Conservation (phyloP, 2,113 vertebrate species). For the Chaenogobius annularis region DNA sequence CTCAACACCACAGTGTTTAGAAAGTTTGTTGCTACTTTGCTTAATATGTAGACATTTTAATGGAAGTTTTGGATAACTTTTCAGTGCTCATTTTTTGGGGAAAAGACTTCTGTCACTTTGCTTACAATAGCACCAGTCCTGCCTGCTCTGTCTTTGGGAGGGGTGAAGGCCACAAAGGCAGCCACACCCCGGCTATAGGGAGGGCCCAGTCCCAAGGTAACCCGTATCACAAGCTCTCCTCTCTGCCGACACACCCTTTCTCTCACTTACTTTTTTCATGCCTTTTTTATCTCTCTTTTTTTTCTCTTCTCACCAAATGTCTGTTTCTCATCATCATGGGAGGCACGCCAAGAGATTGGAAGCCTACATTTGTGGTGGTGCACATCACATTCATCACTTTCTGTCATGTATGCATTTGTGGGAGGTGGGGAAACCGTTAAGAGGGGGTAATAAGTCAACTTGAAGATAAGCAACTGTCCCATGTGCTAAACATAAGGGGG, state of each 20-base stretch:
- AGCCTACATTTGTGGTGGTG: constrained; percentile 19
- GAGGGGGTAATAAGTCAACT: constrained; percentile 32
- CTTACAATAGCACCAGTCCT: constrained; percentile 21
- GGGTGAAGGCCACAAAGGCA: constrained; percentile 29
- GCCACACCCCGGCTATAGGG: constrained; percentile 66
- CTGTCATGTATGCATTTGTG: constrained; percentile 33
- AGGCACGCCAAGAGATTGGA: constrained; percentile 38
- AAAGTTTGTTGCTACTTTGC: not conserved
- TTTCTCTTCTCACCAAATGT: constrained; percentile 19
- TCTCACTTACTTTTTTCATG: constrained; percentile 25
- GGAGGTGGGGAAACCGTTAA: constrained; percentile 17
- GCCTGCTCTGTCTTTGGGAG: constrained; percentile 27
- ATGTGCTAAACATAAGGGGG: constrained; percentile 50
- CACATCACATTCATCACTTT: constrained; percentile 11
- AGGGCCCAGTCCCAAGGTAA: constrained; percentile 72
- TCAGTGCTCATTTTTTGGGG: not conserved
- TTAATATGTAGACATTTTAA: not conserved
- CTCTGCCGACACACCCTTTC: constrained; percentile 74
- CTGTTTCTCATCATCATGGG: constrained; percentile 62
- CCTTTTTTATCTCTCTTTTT: constrained; percentile 18
- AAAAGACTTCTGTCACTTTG: constrained; percentile 13
- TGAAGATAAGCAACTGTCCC: constrained; percentile 23
- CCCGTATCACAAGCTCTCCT: constrained; percentile 56
- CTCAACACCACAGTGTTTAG: not conserved
- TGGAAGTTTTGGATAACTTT: constrained; percentile 1